Evolutionary conservation across 2,113 vertebrate species (phyloP), one percentile per base, ranked within the genome.

Genomic region (Cavia aperea): DNA sequence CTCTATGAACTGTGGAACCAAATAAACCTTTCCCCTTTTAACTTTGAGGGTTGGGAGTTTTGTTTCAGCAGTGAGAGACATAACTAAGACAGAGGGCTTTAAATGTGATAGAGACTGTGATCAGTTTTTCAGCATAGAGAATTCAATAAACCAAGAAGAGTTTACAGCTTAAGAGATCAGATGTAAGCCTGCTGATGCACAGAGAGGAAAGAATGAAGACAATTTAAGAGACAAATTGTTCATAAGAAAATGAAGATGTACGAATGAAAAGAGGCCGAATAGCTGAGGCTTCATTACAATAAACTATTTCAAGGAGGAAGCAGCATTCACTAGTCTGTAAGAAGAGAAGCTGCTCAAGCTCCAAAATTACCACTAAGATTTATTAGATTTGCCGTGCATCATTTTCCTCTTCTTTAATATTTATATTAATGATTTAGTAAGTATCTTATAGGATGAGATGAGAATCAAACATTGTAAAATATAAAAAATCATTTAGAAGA

Each of bases 351-450:
- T 63, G 9, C 49, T 46, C 21, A 3, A 7, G 13, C 72, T 89
- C 43, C 43, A 83, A 75, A 86, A 51, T 18, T 92, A 12, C 13
- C 46, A 60, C 23, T 4, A 72, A 29, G 49, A 77, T 4, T 82
- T n/a, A 60, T 0, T 33, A 29, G 26, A 66, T 66, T 73, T 13
- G 51, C 19, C 65, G 4, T 19, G 26, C 13, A 82, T 82, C 7
- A 29, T 18, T 62, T 89, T 75, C 46, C 4, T 90, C 26, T 31
- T 82, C 56, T 88, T 15, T 77, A 90, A 93, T 72, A 60, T 81
- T n/a, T 33, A 6, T 77, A 86, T 60, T 65, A 58, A 70, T 66
- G 66, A 66, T 65, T 83, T 60, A 21, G 4, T 85, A 68, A 51
- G 26, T 78, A 9, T 60, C 21, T 73, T 87, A 66, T 13, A 43